Conservation (phyloP, 2,113 vertebrate species). For the Siniperca knerii region DNA sequence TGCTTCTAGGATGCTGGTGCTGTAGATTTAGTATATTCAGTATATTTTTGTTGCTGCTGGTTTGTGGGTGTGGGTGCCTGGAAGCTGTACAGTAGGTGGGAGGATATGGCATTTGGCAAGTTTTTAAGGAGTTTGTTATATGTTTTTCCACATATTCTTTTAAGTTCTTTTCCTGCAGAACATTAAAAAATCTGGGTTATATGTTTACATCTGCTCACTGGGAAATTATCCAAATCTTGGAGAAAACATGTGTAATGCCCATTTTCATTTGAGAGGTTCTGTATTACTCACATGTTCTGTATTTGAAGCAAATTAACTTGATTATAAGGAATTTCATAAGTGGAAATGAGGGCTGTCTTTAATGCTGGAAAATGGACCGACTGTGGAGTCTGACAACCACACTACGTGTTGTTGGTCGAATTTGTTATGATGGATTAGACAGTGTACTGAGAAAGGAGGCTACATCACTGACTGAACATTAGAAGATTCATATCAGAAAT, state of each 20-base stretch:
- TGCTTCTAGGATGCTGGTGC: constrained; percentile 19
- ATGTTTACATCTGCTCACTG: constrained; percentile 37
- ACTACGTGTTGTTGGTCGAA: constrained; percentile 40
- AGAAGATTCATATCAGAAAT: background rate
- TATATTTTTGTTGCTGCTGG: constrained; percentile 26
- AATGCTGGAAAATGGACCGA: constrained; percentile 27
- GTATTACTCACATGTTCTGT: constrained; percentile 48
- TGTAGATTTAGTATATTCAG: constrained; percentile 22
- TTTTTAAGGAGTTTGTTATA: constrained; percentile 18
- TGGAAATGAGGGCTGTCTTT: constrained; percentile 40
- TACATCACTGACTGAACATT: constrained; percentile 1
- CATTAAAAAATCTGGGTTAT: constrained; percentile 18
- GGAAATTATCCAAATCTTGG: constrained; percentile 5
- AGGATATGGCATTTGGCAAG: constrained; percentile 35
- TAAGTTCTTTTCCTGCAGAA: background rate
- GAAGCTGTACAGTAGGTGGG: constrained; percentile 30
- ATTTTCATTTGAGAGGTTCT: constrained; percentile 41
- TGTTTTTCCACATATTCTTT: constrained; percentile 30
- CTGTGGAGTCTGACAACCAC: constrained; percentile 40
- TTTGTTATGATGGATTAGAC: constrained; percentile 33
- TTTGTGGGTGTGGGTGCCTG: constrained; percentile 32
- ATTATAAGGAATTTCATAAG: constrained; percentile 59
- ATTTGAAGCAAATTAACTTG: constrained; percentile 58
- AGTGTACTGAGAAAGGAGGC: background rate
- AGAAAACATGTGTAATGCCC: constrained; percentile 33